Evolutionary conservation across 2,888 invertebrate genomes (phyloP).

Genomic region (Hemaris fuciformis): DNA sequence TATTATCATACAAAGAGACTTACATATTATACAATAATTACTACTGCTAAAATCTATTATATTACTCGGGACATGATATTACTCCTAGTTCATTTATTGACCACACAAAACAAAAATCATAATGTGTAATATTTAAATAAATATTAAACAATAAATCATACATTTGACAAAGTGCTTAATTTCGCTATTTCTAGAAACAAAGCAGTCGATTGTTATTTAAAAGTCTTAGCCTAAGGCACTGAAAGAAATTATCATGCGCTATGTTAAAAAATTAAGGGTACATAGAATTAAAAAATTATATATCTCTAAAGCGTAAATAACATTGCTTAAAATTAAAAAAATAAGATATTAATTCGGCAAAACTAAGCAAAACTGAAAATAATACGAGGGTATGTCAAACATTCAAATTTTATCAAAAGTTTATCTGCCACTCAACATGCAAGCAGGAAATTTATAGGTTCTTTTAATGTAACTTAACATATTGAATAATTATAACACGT

Average conservation of each 20-base stretch:
- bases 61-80: constrained; percentile 62
- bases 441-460: not conserved
- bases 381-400: not conserved
- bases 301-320: constrained; percentile 72
- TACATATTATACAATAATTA: constrained; percentile 50
- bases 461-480: not conserved
- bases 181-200: not conserved
- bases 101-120: constrained; percentile 1
- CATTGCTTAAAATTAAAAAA: constrained; percentile 67
- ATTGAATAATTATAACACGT: not conserved
- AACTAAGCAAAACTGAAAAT: constrained; percentile 4
- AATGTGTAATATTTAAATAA: not conserved
- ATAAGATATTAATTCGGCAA: constrained; percentile 12
- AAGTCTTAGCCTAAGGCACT: constrained; percentile 76
- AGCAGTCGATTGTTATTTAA: constrained; percentile 36
- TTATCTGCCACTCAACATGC: not conserved
- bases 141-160: not conserved
- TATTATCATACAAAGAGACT: constrained; percentile 77
- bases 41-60: constrained; percentile 40
- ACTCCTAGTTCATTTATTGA: constrained; percentile 32
- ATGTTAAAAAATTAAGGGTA: constrained; percentile 42
- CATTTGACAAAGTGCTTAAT: constrained; percentile 2
- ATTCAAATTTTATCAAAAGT: not conserved
- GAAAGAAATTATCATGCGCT: constrained; percentile 72
- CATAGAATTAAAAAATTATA: constrained; percentile 45